phyloP scores from a whole-genome alignment of 2,113 vertebrate genomes.

The Dendropsophus ebraccatus region DNA sequence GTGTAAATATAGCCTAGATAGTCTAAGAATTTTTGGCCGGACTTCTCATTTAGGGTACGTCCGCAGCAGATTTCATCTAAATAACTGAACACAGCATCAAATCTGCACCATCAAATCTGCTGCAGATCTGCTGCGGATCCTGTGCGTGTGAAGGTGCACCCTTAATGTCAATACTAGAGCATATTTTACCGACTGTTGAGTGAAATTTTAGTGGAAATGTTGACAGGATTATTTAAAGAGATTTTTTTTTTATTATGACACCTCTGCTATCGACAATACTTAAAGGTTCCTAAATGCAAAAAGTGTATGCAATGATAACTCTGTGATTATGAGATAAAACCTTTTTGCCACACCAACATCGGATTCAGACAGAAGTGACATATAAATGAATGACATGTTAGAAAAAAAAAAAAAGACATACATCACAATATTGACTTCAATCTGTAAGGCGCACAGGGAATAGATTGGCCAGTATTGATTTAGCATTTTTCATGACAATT shows the following conservation, averaged over 20 bases:
- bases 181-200: no score
- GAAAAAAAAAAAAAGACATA: background rate
- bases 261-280: background rate
- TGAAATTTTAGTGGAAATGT: no score
- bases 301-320: background rate
- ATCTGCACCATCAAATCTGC: no score
- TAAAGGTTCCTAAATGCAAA: background rate
- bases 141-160: no score
- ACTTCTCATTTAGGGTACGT: no score
- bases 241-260: background rate
- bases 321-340: background rate
- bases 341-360: background rate
- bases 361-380: background rate
- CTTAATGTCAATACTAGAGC: no score
- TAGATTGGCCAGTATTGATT: conserved; percentile 39
- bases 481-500: conserved; percentile 38
- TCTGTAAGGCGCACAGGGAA: conserved; percentile 1
- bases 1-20: no score
- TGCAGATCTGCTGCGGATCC: no score
- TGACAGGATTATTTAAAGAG: no score
- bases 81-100: no score
- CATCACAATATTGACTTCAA: background rate
- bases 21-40: no score
- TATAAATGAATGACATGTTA: background rate
- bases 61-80: no score